A percentile compares a stretch with the other conserved stretches of the same genome.
Conservation (phyloP, 2,888 invertebrate genomes). For the Aphrophora alni region DNA sequence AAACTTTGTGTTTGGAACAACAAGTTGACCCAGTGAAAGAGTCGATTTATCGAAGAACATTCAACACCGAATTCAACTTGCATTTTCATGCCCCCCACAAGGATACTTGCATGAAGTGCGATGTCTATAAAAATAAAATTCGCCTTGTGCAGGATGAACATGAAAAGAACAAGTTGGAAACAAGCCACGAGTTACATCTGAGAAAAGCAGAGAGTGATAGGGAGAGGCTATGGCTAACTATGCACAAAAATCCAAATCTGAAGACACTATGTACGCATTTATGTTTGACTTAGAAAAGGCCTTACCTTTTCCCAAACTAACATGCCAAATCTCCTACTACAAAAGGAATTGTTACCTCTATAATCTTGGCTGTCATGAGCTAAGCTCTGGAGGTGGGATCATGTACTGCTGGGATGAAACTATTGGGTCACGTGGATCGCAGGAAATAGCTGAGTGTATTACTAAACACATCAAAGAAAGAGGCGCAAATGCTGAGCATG, state of each 20-base stretch:
- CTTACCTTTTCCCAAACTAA: slow-evolving; percentile 6
- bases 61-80: no score
- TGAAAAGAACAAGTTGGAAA: slow-evolving; percentile 9
- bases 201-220: slow-evolving; percentile 21
- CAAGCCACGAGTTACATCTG: slow-evolving; percentile 10
- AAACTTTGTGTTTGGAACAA: not conserved
- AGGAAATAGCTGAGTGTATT: slow-evolving; percentile 4
- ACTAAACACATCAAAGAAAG: not conserved
- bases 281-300: slow-evolving; percentile 7
- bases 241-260: not conserved
- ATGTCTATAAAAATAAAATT: not conserved
- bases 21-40: slow-evolving; percentile 17
- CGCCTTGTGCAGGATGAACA: not conserved
- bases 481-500: not conserved
- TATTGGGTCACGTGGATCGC: not conserved
- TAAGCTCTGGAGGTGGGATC: not conserved
- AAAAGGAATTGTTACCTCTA: not conserved
- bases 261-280: not conserved
- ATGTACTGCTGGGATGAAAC: slow-evolving; percentile 7
- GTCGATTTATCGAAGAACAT: not conserved
- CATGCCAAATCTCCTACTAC: not conserved
- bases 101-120: not conserved
- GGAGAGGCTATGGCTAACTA: not conserved
- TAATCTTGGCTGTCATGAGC: not conserved
- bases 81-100: no score